Evolutionary conservation across 2,113 vertebrate genomes (phyloP), one percentile per base, ranked within the genome.

Genomic region (Epinephelus cyanopodus): DNA sequence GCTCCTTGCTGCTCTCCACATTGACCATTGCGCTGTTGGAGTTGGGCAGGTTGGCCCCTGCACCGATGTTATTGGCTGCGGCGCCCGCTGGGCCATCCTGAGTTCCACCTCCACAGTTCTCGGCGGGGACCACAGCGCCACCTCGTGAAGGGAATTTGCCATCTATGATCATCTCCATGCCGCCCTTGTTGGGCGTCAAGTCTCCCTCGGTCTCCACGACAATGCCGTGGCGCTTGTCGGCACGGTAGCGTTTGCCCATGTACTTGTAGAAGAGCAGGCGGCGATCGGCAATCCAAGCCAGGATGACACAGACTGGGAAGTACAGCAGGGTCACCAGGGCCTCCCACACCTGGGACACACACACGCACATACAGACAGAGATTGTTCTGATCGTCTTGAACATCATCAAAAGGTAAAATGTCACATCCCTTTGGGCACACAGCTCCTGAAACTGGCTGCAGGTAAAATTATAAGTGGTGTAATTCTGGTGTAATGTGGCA

Each of bases 181-280:
- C 96, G 39, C 92, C 87, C 73, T 94, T 94, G 84, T 95, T 97
- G 48, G 97, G 97, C 0, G 93, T 93, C 1, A 96, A 83, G 80
- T 98, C 97, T 0, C 96, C 98, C 80, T 99, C 97, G 0, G 97
- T 95, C 78, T 98, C 98, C 23, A 99, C 97, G 61, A 99, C 98
- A 83, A 99, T 97, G 83, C 98, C 98, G 14, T 96, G 97, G 23
- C 96, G 96, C 19, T 97, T 97, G 94, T 99, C 97, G 0, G 98
- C 97, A 2, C 97, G 96, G 93, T 99, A 99, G 0, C 97, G 95
- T 89, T 99, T 99, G 94, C 98, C 97, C 86, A 99, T 97, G 77
- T 98, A 98, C 65, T 99, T 99, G 92, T 99, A 99, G 95, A 99
- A 99, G 68, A 99, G 95, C n/a, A 99, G 95, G 0, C 98, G 91